Evolutionary conservation across 2,113 vertebrate species (phyloP), one percentile per base, ranked within the genome.

Genomic region (Rhinolophus ferrumequinum): DNA sequence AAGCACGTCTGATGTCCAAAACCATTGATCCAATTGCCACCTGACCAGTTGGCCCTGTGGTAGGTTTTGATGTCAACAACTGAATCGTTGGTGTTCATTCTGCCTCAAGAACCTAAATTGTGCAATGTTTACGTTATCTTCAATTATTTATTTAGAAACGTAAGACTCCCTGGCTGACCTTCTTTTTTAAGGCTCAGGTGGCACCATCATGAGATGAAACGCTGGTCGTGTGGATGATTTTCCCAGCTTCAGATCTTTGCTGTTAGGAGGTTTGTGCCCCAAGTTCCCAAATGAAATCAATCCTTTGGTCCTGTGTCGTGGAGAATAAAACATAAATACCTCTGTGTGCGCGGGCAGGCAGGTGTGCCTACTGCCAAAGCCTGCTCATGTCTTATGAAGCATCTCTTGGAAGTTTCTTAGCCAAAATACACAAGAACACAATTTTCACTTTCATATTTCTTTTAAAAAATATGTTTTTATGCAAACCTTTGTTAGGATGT

Each of bases 221-320:
- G 15, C 0, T 2, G 56, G 6, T 13, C 54, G 3, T 0, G 7
- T 0, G 5, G 19, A 11, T 6, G 3, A 10, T 1, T 0, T 11
- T 33, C 10, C 7, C 54, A 13, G 5, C 14, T 35, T 56, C 19
- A 5, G 0, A 1, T 56, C 33, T 15, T 72, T 16, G 0, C 21
- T 7, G 4, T 21, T 41, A 1, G 56, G 62, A 38, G 60, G 12
- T 85, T 50, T 1, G 12, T 6, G 44, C 22, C 56, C 24, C 28
- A 14, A 33, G 6, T 47, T 24, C 16, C 81, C 35, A 50, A 50
- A 50, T 50, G 3, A 50, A 50, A 50, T 10, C 12, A 50, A 12
- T 50, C 47, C 47, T 50, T 50, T 56, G 13, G 14, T 19, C 38
- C 7, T 67, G 47, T 50, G 12, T 50, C 10, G 11, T 50, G 47